Conservation (phyloP, 2,113 vertebrate genomes). For the Agapornis roseicollis region DNA sequence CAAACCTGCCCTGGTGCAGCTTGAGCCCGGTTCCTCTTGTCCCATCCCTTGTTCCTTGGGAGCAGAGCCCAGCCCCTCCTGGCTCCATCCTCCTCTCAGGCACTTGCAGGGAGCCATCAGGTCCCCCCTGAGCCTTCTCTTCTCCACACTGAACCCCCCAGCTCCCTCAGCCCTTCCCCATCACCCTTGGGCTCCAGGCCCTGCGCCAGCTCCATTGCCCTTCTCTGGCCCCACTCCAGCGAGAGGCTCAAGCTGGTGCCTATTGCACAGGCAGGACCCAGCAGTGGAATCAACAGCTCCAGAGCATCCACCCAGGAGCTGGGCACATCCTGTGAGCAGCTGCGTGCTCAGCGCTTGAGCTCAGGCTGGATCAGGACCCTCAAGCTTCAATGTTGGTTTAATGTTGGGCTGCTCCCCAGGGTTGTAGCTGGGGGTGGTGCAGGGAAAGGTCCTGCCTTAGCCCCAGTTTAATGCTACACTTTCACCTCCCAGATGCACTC, state of each 20-base stretch:
- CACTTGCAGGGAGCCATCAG: neutral
- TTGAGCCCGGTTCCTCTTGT: fast-evolving
- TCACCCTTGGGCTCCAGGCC: neutral
- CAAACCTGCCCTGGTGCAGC: neutral
- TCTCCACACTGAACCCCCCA: neutral
- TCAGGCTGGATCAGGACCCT: neutral
- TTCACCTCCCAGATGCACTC: neutral
- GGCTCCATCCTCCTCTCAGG: neutral
- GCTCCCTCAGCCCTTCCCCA: neutral
- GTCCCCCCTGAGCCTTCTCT: too few relatives aligned
- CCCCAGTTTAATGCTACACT: neutral
- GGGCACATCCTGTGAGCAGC: neutral
- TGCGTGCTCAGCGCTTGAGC: fast-evolving
- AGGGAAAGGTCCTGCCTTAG: neutral
- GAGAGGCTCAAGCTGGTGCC: neutral
- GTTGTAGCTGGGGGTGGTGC: neutral
- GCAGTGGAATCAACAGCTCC: neutral
- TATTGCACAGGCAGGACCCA: neutral
- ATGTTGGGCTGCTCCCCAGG: neutral
- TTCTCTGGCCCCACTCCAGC: neutral
- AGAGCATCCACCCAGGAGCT: neutral
- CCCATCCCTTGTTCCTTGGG: neutral
- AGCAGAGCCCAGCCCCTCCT: neutral
- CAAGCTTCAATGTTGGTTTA: neutral
- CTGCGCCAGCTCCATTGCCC: fast-evolving